Conservation (phyloP, 2,888 invertebrate species). For the Drosophila anomalipes region DNA sequence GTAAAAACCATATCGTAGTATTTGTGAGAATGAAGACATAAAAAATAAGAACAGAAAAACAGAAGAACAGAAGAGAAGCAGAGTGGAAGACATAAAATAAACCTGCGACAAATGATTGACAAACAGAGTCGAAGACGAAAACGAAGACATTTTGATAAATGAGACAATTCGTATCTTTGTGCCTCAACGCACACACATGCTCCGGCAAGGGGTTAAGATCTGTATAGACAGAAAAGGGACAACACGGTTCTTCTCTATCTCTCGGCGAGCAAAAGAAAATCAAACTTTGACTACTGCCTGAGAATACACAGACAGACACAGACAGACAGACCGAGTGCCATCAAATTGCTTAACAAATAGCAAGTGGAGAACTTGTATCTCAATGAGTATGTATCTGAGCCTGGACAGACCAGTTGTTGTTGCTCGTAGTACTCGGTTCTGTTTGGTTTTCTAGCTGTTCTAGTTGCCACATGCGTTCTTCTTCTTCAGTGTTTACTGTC, state of each 20-base stretch:
- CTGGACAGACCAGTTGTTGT: constrained; percentile 48
- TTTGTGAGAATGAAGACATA: constrained; percentile 29
- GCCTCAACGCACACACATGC: constrained; percentile 24
- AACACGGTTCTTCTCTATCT: constrained; percentile 19
- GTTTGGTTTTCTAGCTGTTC: constrained; percentile 49
- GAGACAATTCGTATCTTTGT: constrained; percentile 43
- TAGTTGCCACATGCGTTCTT: constrained; percentile 20
- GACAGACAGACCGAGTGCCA: constrained; percentile 35
- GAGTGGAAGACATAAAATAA: constrained; percentile 25
- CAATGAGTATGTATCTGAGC: constrained; percentile 34
- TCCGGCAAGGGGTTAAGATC: constrained; percentile 69
- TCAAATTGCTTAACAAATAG: constrained; percentile 73
- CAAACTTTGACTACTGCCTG: constrained; percentile 46
- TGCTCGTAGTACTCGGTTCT: constrained; percentile 28
- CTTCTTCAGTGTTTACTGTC: constrained; percentile 28
- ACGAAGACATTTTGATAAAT: constrained; percentile 55
- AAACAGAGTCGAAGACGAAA: constrained; percentile 28
- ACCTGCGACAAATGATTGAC: constrained; percentile 74
- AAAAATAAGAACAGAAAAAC: constrained; percentile 26
- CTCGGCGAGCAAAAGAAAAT: constrained; percentile 56
- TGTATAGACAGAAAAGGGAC: constrained; percentile 17
- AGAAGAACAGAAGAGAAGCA: not conserved
- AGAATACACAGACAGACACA: constrained; percentile 17
- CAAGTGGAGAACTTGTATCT: constrained; percentile 26
- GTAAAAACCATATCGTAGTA: constrained; percentile 13